These are phyloP conservation scores for Phaetusa simplex DNA, from an alignment of 2,113 vertebrate species.

Conservation along the genomic window DNA sequence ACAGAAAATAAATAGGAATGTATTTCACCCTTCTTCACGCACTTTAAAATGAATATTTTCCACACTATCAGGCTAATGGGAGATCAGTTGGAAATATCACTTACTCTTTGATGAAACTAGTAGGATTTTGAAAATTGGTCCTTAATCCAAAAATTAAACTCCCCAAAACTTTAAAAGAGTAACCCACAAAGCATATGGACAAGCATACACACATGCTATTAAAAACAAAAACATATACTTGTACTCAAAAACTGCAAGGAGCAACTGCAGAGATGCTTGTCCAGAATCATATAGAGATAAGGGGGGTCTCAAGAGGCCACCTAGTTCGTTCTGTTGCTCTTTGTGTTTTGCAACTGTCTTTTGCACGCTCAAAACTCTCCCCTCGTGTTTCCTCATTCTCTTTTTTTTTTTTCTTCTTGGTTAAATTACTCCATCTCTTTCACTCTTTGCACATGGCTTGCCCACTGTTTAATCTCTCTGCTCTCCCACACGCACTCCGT, in stretches of 20 bases:
- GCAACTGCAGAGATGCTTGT: not conserved
- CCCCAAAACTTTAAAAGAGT: not conserved
- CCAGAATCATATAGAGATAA: not conserved
- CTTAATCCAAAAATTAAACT: not conserved
- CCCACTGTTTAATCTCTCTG: not conserved
- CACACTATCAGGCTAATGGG: not conserved
- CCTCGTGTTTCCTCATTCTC: not conserved
- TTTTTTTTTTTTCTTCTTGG: not conserved
- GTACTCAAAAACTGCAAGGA: not conserved
- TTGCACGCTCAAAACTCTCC: not conserved
- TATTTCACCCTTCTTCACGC: not conserved
- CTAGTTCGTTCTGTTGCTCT: not conserved
- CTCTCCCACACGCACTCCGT: not conserved
- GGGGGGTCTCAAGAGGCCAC: not conserved
- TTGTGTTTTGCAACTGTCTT: not conserved
- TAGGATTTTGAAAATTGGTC: not conserved
- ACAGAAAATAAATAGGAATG: not conserved
- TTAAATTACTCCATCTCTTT: not conserved
- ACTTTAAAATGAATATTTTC: not conserved
- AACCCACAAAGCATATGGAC: not conserved
- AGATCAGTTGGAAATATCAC: not conserved
- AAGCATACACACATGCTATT: not conserved
- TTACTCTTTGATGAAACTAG: not conserved
- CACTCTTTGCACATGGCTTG: not conserved
- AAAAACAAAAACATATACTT: not conserved